A percentile compares a stretch with the other conserved stretches of the same genome.
These are phyloP conservation scores for Parnassius apollo DNA, from an alignment of 2,888 invertebrate species.

Conservation along the genomic window DNA sequence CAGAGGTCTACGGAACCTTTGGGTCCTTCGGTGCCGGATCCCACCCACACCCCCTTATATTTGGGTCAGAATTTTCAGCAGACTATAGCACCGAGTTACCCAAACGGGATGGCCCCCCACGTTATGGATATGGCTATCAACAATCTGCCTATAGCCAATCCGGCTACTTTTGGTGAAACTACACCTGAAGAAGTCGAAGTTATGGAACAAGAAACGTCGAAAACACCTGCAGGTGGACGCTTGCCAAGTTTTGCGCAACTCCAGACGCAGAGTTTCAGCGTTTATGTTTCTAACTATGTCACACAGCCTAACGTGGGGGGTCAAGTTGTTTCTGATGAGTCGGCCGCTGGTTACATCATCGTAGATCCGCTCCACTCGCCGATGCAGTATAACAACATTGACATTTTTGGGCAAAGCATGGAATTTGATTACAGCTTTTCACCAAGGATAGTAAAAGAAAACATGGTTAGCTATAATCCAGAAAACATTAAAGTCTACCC, in stretches of 20 bases:
- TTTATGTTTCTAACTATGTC: slow-evolving; percentile 81
- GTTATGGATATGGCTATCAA: slow-evolving; percentile 88
- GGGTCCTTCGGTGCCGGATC: slow-evolving; percentile 80
- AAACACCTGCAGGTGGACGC: slow-evolving; percentile 68
- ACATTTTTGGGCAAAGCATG: slow-evolving; percentile 54
- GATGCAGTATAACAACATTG: slow-evolving; percentile 61
- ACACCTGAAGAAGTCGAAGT: slow-evolving; percentile 71
- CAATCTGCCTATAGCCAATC: slow-evolving; percentile 85
- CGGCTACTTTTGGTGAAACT: slow-evolving; percentile 92
- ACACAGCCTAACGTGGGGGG: slow-evolving; percentile 89
- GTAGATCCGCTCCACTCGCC: slow-evolving; percentile 67
- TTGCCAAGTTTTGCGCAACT: slow-evolving; percentile 86
- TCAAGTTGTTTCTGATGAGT: slow-evolving; percentile 81
- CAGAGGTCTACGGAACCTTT: slow-evolving; percentile 82
- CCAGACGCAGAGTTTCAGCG: slow-evolving; percentile 80
- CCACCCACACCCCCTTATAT: slow-evolving; percentile 82
- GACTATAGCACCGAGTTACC: slow-evolving; percentile 86
- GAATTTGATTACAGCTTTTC: slow-evolving; percentile 70
- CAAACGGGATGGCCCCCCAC: slow-evolving; percentile 93
- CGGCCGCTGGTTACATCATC: slow-evolving; percentile 74
- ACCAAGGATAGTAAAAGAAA: slow-evolving; percentile 60
- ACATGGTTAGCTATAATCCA: slow-evolving; percentile 57
- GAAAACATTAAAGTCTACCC: slow-evolving; percentile 63
- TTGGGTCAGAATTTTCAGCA: slow-evolving; percentile 82
- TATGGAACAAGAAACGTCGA: slow-evolving; percentile 73